These are phyloP conservation scores for Stylophora pistillata DNA, from an alignment of 64 coral and sea anemone genomes.

Conservation along the genomic window DNA sequence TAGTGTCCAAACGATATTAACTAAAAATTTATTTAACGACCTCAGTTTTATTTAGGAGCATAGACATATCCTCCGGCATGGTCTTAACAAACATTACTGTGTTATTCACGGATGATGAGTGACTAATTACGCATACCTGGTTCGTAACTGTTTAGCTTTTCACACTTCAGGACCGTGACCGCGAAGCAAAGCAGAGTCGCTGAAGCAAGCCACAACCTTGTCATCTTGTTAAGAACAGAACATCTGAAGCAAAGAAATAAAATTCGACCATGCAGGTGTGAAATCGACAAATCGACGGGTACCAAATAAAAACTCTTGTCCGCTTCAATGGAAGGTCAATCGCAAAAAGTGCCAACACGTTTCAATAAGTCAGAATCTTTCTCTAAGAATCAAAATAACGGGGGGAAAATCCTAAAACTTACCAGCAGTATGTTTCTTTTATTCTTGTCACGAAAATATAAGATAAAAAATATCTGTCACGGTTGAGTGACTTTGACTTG, in stretches of 20 bases:
- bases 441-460: background rate
- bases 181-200: conserved; percentile 29
- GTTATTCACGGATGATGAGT: background rate
- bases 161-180: conserved; percentile 32
- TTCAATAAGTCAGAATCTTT: background rate
- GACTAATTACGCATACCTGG: conserved; percentile 7
- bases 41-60: background rate
- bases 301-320: background rate
- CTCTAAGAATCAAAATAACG: background rate
- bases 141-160: conserved; percentile 32
- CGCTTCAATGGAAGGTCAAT: background rate
- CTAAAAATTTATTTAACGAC: background rate
- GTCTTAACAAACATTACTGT: background rate
- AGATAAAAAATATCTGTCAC: background rate
- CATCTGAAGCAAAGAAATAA: conserved; percentile 36
- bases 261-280: background rate
- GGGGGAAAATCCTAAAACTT: background rate
- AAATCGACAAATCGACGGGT: background rate
- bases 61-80: background rate
- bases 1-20: too few relatives aligned
- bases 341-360: background rate
- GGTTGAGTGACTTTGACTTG: background rate
- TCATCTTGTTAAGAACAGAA: conserved; percentile 14
- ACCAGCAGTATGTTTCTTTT: background rate
- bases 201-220: conserved; percentile 47